Base-by-base conservation (phyloP, 2,888 invertebrate genomes). In the Taenaris catops region DNA sequence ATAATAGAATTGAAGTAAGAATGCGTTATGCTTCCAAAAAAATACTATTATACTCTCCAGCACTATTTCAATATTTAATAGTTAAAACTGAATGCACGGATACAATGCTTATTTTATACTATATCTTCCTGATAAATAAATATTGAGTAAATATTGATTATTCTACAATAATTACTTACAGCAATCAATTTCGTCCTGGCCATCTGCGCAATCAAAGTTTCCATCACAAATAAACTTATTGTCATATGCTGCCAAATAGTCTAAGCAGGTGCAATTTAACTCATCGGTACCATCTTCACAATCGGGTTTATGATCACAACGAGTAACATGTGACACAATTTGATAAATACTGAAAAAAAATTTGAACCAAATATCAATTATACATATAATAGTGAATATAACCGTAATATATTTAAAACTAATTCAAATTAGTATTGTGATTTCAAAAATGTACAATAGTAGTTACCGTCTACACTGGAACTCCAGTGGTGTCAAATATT, bases 281-380 rank as follows among this genome's bases (percentile, higher is more conserved):
- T 96, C 96, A 65, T 96, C 96, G 0, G 92, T 92, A 2, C 92
- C 93, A 74, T 96, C 96, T 71, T 95, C 93, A 63, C 96, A 96
- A 57, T 96, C 94, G 8, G 90, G 70, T 38, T 88, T 75, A 23
- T 88, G 89, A 57, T 96, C 89, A 63, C 96, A 96, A 12, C 90
- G 88, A 48, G 89, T 83, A 1, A 62, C 49, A 10, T 81, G 67
- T 0, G 91, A 78, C 36, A 95, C 89, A 4, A 74, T 78, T 74
- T 95, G 94, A 0, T 84, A 60, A 49, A 94, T 89, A 41, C 94
- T 94, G 53, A 18, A 27, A 23, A 24, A 5, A 14, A 10, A 41
- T 25, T n/a, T n/a, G n/a, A n/a, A n/a, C n/a, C n/a, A n/a, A n/a
- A n/a, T n/a, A n/a, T n/a, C n/a, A n/a, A n/a, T n/a, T n/a, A n/a